These are phyloP conservation scores for Polylopha cassiicola DNA, from an alignment of 2,888 invertebrate species.

Conservation along the genomic window DNA sequence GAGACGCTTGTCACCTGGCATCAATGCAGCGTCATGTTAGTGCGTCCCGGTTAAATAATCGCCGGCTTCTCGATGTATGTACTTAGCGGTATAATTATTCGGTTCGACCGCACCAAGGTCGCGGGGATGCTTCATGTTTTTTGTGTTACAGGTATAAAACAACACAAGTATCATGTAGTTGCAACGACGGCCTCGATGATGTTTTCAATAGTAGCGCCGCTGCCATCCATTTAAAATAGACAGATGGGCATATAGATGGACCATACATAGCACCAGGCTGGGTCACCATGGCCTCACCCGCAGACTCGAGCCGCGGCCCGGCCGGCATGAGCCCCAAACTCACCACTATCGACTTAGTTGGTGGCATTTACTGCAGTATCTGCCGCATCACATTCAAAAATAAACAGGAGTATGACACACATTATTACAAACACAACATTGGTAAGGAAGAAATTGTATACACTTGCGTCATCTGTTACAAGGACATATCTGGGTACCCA, in stretches of 20 bases:
- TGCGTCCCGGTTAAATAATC: not conserved
- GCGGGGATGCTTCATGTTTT: constrained; percentile 19
- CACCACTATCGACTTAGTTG: constrained; percentile 60
- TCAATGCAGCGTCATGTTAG: not conserved
- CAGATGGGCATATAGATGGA: constrained; percentile 54
- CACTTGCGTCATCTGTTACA: constrained; percentile 76
- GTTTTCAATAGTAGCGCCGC: constrained; percentile 50
- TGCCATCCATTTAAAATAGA: constrained; percentile 50
- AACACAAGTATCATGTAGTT: constrained; percentile 57
- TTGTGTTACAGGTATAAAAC: constrained; percentile 43
- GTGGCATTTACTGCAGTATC: constrained; percentile 77
- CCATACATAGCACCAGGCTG: constrained; percentile 49
- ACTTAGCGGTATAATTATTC: not conserved
- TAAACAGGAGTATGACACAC: constrained; percentile 73
- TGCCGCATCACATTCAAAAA: constrained; percentile 70
- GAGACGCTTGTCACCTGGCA: not conserved
- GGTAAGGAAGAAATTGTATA: constrained; percentile 54
- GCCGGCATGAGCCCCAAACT: constrained; percentile 37
- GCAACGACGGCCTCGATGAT: constrained; percentile 42
- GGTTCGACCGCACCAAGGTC: constrained; percentile 18
- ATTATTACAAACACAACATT: constrained; percentile 63
- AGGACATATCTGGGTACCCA: constrained; percentile 71
- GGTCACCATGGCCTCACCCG: constrained; percentile 46
- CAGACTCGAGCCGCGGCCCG: constrained; percentile 8
- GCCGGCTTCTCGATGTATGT: not conserved